phyloP scores from a whole-genome alignment of 2,797 vertebrate species.

The Macropus fuliginosus region DNA sequence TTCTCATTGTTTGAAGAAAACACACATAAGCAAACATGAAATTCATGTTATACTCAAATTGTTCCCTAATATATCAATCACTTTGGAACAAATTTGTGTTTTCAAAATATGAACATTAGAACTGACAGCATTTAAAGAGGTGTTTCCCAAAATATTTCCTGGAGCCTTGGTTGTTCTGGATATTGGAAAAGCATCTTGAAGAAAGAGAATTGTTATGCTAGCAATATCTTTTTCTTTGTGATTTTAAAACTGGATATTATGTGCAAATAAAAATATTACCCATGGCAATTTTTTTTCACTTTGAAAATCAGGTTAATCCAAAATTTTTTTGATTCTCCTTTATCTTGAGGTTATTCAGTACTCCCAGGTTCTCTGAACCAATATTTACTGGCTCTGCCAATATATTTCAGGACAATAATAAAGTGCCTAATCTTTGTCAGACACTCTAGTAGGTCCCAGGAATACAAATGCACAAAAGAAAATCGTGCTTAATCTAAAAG shows the following conservation, averaged over 20 bases:
- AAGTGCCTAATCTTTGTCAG: not conserved
- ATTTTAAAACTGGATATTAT: not conserved
- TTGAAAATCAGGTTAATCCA: not conserved
- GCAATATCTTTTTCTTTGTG: not conserved
- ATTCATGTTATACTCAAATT: not conserved
- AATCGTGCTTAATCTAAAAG: not conserved
- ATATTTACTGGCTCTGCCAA: not conserved
- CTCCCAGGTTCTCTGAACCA: not conserved
- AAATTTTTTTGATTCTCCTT: not conserved
- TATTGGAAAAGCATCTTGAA: not conserved
- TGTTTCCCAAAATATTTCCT: not conserved
- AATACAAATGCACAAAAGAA: not conserved
- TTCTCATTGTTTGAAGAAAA: not conserved
- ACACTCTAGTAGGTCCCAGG: not conserved
- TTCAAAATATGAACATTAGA: not conserved
- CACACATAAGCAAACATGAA: not conserved
- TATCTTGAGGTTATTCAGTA: not conserved
- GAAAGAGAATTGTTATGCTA: not conserved
- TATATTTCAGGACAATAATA: not conserved
- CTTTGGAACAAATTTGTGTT: not conserved
- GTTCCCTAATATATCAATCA: not conserved
- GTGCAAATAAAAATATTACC: not conserved
- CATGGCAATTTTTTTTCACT: not conserved
- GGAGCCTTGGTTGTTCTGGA: not conserved
- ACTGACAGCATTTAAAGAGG: not conserved